phyloP scores from a whole-genome alignment of 2,888 invertebrate genomes.

The Plusia festucae region DNA sequence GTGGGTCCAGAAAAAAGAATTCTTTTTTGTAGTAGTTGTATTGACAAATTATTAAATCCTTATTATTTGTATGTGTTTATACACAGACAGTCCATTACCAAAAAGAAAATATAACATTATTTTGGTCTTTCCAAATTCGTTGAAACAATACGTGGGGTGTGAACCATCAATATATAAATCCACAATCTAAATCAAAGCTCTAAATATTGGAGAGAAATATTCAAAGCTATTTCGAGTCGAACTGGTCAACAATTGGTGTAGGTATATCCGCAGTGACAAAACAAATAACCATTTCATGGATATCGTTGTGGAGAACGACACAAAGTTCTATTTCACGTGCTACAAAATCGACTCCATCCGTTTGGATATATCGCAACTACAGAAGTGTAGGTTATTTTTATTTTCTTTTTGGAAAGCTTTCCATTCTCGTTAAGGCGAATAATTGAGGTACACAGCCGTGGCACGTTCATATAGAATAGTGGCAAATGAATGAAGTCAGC shows the following conservation, averaged over 20 bases:
- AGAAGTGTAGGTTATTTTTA: slow-evolving; percentile 42
- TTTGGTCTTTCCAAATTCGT: no score
- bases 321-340: slow-evolving; percentile 59
- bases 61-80: no score
- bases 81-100: no score
- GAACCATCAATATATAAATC: background rate
- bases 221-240: slow-evolving; percentile 27
- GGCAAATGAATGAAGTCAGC: background rate
- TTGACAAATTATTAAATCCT: background rate
- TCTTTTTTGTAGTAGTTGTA: background rate
- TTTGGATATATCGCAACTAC: slow-evolving; percentile 61
- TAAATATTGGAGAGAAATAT: slow-evolving; percentile 15
- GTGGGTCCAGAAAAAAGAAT: slow-evolving; percentile 11
- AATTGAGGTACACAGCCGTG: slow-evolving; percentile 62
- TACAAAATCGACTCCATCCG: slow-evolving; percentile 63
- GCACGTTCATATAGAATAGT: slow-evolving; percentile 37
- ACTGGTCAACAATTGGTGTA: slow-evolving; percentile 32
- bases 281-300: slow-evolving; percentile 61
- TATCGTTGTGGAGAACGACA: slow-evolving; percentile 61
- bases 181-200: background rate
- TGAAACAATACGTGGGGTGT: background rate
- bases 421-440: slow-evolving; percentile 63
- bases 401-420: slow-evolving; percentile 60
- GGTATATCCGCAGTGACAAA: slow-evolving; percentile 52
- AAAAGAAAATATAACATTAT: no score